Conservation (phyloP, 2,113 vertebrate species). For the Tachycineta bicolor region DNA sequence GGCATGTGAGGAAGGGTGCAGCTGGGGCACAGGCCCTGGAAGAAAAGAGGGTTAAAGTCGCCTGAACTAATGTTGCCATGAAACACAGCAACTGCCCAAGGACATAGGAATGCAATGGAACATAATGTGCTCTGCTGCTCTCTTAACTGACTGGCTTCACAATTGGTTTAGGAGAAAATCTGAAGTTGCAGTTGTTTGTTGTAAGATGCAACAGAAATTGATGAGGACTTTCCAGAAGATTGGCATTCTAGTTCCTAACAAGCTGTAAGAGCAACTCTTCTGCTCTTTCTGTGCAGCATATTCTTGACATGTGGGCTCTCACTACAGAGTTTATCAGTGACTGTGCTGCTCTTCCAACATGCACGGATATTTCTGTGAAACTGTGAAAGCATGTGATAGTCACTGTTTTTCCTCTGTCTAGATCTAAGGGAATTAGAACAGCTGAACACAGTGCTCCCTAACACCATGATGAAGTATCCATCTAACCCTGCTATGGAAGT, state of each 20-base stretch:
- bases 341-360: not conserved
- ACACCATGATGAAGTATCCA: not conserved
- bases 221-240: not conserved
- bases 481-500: not conserved
- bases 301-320: not conserved
- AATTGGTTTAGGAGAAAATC: not conserved
- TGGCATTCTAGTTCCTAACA: not conserved
- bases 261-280: not conserved
- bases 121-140: not conserved
- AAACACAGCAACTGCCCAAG: not conserved
- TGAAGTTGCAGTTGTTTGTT: not conserved
- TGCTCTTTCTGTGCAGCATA: not conserved
- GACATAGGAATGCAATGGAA: not conserved
- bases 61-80: not conserved
- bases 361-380: not conserved
- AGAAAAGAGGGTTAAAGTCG: not conserved
- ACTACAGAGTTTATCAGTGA: not conserved
- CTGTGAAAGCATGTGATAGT: not conserved
- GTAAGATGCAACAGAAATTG: fast-evolving
- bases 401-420: not conserved
- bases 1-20: not conserved
- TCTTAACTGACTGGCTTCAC: not conserved
- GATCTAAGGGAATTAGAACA: not conserved
- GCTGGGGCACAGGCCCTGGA: not conserved
- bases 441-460: not conserved